A percentile compares a stretch with the other conserved stretches of the same genome.
These are phyloP conservation scores for Pristis pectinata DNA, from an alignment of 2,797 vertebrate genomes.

Conservation along the genomic window DNA sequence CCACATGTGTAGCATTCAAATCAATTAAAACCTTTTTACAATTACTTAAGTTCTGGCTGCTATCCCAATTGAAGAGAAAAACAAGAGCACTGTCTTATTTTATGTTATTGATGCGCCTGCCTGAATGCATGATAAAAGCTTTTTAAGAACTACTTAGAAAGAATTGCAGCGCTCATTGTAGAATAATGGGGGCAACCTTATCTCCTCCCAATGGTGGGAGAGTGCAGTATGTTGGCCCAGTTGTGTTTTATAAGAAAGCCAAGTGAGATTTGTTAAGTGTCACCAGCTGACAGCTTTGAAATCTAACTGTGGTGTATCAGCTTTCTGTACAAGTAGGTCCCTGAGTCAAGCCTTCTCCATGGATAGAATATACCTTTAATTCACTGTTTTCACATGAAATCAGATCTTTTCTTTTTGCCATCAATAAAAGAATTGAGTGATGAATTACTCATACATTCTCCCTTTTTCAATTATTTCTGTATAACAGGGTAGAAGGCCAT, in stretches of 20 bases:
- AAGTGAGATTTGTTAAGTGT: not conserved
- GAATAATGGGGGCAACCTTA: slow-evolving; percentile 13
- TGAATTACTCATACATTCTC: too few species aligned
- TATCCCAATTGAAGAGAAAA: not conserved
- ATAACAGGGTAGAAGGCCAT: too few species aligned
- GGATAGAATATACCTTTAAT: not conserved
- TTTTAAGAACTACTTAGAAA: not conserved
- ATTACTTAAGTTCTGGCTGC: not conserved
- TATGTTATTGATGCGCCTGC: not conserved
- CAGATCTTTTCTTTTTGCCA: not conserved
- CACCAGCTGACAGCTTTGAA: not conserved
- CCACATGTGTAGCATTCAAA: not conserved
- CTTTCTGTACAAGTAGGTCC: not conserved
- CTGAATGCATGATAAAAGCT: not conserved
- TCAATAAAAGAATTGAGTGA: not conserved
- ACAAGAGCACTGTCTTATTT: not conserved
- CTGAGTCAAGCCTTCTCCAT: not conserved
- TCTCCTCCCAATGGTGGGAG: not conserved
- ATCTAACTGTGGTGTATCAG: not conserved
- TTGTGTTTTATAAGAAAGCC: not conserved
- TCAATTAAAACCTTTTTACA: slow-evolving; percentile 3
- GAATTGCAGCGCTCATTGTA: not conserved
- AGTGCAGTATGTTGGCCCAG: too few species aligned
- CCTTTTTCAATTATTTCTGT: too few species aligned
- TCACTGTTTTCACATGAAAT: not conserved